Conservation (phyloP, 1,140 invertebrate genomes). For the Magallana ariakensis region DNA sequence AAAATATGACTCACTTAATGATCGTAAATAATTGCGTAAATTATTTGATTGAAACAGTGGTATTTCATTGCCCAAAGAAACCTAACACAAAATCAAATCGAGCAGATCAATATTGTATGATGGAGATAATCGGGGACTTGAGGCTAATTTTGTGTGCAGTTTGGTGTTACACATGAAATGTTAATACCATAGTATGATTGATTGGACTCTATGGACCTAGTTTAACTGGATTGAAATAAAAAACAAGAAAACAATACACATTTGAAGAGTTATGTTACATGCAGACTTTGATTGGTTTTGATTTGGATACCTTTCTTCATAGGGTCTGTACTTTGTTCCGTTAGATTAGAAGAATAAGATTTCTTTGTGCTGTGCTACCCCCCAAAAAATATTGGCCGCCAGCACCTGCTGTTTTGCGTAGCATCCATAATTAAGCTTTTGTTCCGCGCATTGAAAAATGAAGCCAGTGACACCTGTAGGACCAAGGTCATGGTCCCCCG, state of each 20-base stretch:
- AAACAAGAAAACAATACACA: background rate
- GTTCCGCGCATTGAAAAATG: background rate
- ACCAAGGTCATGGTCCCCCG: background rate
- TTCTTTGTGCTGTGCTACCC: background rate
- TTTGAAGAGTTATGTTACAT: background rate
- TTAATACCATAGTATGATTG: background rate
- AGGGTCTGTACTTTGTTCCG: background rate
- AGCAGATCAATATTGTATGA: background rate
- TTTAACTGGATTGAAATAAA: background rate
- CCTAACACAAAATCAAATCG: conserved; percentile 21
- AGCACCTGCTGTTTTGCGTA: conserved; percentile 6
- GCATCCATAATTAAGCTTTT: conserved; percentile 21
- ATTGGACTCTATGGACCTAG: background rate
- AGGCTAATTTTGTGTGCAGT: background rate
- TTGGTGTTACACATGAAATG: conserved; percentile 1
- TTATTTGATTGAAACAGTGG: background rate
- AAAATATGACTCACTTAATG: background rate
- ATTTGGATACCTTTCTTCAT: background rate
- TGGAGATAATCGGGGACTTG: background rate
- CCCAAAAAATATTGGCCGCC: background rate
- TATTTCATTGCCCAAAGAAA: conserved; percentile 14
- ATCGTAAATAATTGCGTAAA: background rate
- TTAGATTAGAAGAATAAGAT: background rate
- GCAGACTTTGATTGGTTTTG: background rate
- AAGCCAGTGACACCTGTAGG: conserved; percentile 9